A percentile compares a stretch with the other conserved stretches of the same genome.
These are phyloP conservation scores for Gobio gobio DNA, from an alignment of 2,113 vertebrate species.

Conservation along the genomic window DNA sequence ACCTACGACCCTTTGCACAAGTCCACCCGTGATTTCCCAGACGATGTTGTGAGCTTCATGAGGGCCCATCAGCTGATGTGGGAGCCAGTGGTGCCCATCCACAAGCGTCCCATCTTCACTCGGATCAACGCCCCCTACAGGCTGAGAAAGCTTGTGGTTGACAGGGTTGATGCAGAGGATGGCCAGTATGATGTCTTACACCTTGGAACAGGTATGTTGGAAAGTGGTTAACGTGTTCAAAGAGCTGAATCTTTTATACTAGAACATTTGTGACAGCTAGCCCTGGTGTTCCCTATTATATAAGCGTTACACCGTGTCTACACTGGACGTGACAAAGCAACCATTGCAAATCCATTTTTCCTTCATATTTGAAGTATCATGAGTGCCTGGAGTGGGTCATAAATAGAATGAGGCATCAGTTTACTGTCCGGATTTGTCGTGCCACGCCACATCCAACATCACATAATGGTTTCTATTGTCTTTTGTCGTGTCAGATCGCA, in stretches of 20 bases:
- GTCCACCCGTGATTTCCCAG: constrained; percentile 85
- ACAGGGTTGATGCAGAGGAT: constrained; percentile 78
- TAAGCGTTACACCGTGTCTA: neutral
- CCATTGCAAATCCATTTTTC: too few species aligned
- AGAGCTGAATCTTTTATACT: neutral
- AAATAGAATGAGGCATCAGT: too few species aligned
- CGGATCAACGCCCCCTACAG: constrained; percentile 70
- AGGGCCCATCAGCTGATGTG: constrained; percentile 88
- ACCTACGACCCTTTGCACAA: constrained; percentile 82
- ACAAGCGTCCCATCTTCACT: constrained; percentile 75
- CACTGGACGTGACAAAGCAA: too few species aligned
- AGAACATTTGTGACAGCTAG: neutral
- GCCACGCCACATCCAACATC: too few species aligned
- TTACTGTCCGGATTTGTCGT: too few species aligned
- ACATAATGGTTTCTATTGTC: too few species aligned
- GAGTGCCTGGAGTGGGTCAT: too few species aligned
- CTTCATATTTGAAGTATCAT: too few species aligned
- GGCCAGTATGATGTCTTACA: constrained; percentile 79
- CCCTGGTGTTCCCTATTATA: neutral
- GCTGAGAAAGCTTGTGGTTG: constrained; percentile 80
- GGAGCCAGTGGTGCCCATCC: constrained; percentile 80
- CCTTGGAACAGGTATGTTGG: constrained; percentile 83
- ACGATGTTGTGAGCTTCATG: constrained; percentile 87
- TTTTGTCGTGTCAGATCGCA: too few species aligned
- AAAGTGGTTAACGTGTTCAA: neutral